Evolutionary conservation across 2,888 invertebrate species (phyloP).

Genomic region (Acanthococcus lagerstroemiae): DNA sequence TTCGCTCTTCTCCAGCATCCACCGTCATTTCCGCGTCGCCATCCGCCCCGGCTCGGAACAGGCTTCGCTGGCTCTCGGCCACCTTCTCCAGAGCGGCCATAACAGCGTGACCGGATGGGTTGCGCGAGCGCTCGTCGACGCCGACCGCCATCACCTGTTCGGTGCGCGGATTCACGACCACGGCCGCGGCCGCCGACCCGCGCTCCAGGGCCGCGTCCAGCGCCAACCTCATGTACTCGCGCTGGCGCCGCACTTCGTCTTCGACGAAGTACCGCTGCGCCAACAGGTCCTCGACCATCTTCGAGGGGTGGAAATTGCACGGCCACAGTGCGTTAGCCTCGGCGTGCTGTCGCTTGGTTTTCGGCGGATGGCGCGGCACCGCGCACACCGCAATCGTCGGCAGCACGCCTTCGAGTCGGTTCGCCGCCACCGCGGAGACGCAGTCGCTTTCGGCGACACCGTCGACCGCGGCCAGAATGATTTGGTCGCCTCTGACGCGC

Average conservation of each 20-base stretch:
- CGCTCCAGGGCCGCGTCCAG: constrained; percentile 46
- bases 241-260: constrained; percentile 48
- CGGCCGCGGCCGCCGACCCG: constrained; percentile 44
- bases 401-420: constrained; percentile 46
- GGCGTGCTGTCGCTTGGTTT: constrained; percentile 56
- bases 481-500: constrained; percentile 49
- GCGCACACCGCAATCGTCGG: constrained; percentile 39
- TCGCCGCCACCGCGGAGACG: constrained; percentile 40
- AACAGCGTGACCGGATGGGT: constrained; percentile 69
- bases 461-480: constrained; percentile 33
- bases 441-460: constrained; percentile 8
- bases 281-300: constrained; percentile 57
- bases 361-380: constrained; percentile 55
- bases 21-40: background rate
- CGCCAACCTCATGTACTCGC: constrained; percentile 50
- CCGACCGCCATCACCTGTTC: constrained; percentile 58
- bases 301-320: constrained; percentile 72
- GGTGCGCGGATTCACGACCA: constrained; percentile 63
- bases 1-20: background rate
- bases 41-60: constrained; percentile 5
- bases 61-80: constrained; percentile 56
- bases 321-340: constrained; percentile 60
- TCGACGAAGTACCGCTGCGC: constrained; percentile 52
- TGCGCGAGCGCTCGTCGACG: constrained; percentile 46
- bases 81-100: constrained; percentile 81